Conservation (phyloP, 2,113 vertebrate genomes). For the human (Homo sapiens) region DNA sequence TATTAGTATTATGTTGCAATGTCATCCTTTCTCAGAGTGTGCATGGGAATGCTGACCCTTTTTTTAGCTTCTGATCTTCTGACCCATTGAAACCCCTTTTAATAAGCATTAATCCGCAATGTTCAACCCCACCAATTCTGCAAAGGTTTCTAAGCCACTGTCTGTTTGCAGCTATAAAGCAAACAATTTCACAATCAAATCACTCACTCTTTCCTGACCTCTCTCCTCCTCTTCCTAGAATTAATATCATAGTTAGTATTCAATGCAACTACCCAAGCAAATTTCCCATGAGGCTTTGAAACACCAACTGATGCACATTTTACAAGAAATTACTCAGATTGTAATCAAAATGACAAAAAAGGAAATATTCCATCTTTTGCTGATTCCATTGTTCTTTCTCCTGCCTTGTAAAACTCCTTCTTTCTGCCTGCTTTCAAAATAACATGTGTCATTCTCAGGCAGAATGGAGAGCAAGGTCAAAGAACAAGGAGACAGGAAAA, state of each 20-base stretch:
- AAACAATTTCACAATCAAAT: neutral
- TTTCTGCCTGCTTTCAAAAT: neutral
- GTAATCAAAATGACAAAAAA: neutral
- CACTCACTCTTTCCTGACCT: neutral
- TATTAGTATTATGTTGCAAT: neutral
- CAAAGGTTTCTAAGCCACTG: neutral
- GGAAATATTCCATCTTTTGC: neutral
- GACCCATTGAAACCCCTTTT: neutral
- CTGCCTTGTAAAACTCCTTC: neutral
- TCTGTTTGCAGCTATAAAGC: neutral
- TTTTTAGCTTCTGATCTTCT: neutral
- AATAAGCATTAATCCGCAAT: neutral
- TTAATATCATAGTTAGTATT: constrained; percentile 1
- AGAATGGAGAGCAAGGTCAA: constrained; percentile 11
- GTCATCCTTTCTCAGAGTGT: neutral
- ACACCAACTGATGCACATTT: neutral
- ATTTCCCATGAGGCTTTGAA: neutral
- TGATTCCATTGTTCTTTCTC: neutral
- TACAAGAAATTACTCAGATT: constrained; percentile 13
- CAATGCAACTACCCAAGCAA: neutral
- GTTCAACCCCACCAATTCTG: neutral
- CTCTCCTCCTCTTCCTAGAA: neutral
- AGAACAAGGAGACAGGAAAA: neutral
- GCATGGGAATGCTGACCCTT: neutral
- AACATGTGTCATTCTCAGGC: neutral